Conservation (phyloP, 23 tunicate species). For the Pegea sp. region DNA sequence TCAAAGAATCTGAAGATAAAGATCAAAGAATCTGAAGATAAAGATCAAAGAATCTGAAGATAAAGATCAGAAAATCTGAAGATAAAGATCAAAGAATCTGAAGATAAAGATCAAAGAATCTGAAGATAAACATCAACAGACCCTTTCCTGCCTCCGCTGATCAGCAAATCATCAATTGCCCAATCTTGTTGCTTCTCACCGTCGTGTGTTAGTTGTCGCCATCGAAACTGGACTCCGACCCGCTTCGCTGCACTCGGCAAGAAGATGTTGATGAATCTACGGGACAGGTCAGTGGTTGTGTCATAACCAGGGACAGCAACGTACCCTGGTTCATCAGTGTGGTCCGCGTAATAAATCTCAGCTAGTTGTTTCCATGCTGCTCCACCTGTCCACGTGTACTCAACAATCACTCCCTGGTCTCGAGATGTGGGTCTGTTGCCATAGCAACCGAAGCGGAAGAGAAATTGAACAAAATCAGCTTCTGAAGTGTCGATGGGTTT, state of each 20-base stretch:
- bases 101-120: neutral
- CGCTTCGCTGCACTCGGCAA: slow-evolving; percentile 32
- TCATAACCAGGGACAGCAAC: too few species aligned
- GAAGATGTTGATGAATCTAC: slow-evolving; percentile 60
- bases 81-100: neutral
- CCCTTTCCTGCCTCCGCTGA: slow-evolving; percentile 46
- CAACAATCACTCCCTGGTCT: slow-evolving; percentile 34
- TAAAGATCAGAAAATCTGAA: too few species aligned
- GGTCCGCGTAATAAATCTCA: slow-evolving; percentile 20
- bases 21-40: too few species aligned
- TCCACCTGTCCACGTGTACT: slow-evolving; percentile 55
- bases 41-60: too few species aligned
- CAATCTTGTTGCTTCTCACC: slow-evolving; percentile 18
- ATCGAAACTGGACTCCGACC: slow-evolving; percentile 47
- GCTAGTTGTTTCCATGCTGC: slow-evolving; percentile 37
- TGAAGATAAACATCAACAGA: slow-evolving; percentile 5
- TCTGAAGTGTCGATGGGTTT: slow-evolving; percentile 24
- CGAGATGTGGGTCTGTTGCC: slow-evolving; percentile 3
- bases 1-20: too few species aligned
- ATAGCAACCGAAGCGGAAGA: slow-evolving; percentile 43
- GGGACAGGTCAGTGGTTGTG: too few species aligned
- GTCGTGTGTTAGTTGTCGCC: slow-evolving; percentile 51
- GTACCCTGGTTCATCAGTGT: slow-evolving; percentile 18
- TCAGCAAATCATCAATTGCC: slow-evolving; percentile 54
- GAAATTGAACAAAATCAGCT: slow-evolving; percentile 66